Evolutionary conservation across 53 echinoderm and acorn worm species (phyloP).

Genomic region (Glandiceps talaboti): DNA sequence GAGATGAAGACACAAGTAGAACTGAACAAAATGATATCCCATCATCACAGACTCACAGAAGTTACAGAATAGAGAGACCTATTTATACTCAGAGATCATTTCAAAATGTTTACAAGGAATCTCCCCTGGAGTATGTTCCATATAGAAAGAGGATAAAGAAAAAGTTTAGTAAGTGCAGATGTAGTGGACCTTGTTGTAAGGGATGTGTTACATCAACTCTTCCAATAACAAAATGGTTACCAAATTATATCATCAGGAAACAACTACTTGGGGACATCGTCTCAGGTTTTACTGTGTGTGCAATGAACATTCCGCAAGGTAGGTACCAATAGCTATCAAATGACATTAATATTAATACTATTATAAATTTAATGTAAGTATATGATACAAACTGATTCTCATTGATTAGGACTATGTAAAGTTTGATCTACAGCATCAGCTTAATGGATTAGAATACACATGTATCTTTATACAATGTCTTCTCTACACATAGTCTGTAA

Average conservation of each 20-base stretch:
- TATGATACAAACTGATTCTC: too few relatives aligned
- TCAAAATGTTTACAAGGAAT: not conserved
- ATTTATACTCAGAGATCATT: not conserved
- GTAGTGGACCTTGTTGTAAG: not conserved
- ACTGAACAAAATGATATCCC: too few relatives aligned
- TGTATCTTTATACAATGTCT: too few relatives aligned
- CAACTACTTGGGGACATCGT: constrained; percentile 48
- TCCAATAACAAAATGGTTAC: constrained; percentile 66
- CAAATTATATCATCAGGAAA: constrained; percentile 36
- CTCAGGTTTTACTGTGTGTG: constrained; percentile 71
- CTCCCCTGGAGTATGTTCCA: not conserved
- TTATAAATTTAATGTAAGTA: too few relatives aligned
- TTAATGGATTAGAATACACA: too few relatives aligned
- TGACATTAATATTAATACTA: too few relatives aligned
- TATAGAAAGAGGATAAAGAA: not conserved
- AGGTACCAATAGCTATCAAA: not conserved
- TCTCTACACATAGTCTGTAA: too few relatives aligned
- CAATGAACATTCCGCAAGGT: constrained; percentile 82
- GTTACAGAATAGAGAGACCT: not conserved
- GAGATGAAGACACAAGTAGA: not conserved
- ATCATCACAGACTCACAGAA: too few relatives aligned
- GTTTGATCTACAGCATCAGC: too few relatives aligned
- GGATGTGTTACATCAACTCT: constrained; percentile 5
- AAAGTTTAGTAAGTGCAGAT: not conserved
- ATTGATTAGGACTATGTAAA: too few relatives aligned